A percentile compares a stretch with the other conserved stretches of the same genome.
Evolutionary conservation across 1,140 invertebrate species (phyloP).

Genomic region (Papilio machaon): DNA sequence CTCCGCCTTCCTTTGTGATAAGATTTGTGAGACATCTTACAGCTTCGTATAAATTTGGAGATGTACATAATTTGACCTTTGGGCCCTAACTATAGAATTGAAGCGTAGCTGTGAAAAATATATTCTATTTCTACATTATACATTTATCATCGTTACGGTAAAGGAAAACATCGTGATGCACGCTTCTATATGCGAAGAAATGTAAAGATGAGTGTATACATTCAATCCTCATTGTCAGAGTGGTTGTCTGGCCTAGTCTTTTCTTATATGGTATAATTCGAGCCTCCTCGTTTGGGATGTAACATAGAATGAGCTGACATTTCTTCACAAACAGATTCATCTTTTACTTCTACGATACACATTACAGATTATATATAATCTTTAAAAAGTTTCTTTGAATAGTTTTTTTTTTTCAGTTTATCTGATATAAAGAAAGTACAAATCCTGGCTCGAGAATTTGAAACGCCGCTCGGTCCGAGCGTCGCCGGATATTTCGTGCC

Average conservation of each 20-base stretch:
- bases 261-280: no score
- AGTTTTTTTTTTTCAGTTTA: slow-evolving; percentile 72
- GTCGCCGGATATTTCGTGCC: slow-evolving; percentile 93
- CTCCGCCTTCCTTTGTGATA: slow-evolving; percentile 21
- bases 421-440: slow-evolving; percentile 89
- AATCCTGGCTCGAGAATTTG: slow-evolving; percentile 84
- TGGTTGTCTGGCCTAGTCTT: no score
- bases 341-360: no score
- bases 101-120: not conserved
- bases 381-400: not conserved
- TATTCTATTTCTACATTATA: not conserved
- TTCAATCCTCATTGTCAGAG: no score
- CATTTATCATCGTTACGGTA: no score
- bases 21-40: slow-evolving; percentile 24
- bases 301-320: no score
- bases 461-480: slow-evolving; percentile 89
- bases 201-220: no score
- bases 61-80: slow-evolving; percentile 21
- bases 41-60: slow-evolving; percentile 5
- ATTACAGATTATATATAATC: not conserved
- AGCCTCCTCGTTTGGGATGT: no score
- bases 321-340: not conserved
- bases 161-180: no score
- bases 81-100: not conserved
- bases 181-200: no score